Evolutionary conservation across 2,113 vertebrate genomes (phyloP), one percentile per base, ranked within the genome.

Genomic region (Mirounga angustirostris): DNA sequence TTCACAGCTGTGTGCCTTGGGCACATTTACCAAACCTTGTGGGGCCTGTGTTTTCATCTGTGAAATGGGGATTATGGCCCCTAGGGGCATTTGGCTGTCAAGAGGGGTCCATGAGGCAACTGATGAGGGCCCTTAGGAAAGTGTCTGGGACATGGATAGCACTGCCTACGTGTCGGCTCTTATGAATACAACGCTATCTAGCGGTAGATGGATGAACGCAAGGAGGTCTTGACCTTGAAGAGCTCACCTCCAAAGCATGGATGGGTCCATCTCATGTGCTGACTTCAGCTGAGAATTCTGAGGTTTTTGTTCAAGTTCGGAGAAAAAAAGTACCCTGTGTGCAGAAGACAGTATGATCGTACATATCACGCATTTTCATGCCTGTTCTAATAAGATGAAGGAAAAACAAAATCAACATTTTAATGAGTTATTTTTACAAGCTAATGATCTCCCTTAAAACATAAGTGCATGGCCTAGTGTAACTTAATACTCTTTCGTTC

Each of bases 1-100:
- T 14, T 82, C 1, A 1, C 0, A 26, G 10, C 11, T 24, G 2
- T 24, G 36, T 18, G n/a, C 4, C 21, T 12, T 7, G 4, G 2
- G 22, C 28, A 28, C 7, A 1, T 46, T 10, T n/a, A 65, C 7
- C n/a, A n/a, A 19, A 18, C 2, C 2, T 43, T 7, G 7, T 0
- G 2, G 18, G 10, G 2, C 7, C 26, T 33, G 10, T 18, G 43
- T 36, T 63, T 71, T 87, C 46, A 28, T 83, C 82, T 63, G 30
- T 50, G 52, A 30, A 71, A 78, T 15, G 33, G 10, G 14, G 14
- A 8, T 16, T 10, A 3, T 4, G 5, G 21, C 33, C 2, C 30
- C 88, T 65, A 4, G 30, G 36, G 0, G 16, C 26, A 18, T 71
- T 3, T 46, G 46, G 11, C 43, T 69, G 13, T 71, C 4, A 2